Evolutionary conservation across 2,797 vertebrate genomes (phyloP).

Genomic region (Okamejei kenojei): DNA sequence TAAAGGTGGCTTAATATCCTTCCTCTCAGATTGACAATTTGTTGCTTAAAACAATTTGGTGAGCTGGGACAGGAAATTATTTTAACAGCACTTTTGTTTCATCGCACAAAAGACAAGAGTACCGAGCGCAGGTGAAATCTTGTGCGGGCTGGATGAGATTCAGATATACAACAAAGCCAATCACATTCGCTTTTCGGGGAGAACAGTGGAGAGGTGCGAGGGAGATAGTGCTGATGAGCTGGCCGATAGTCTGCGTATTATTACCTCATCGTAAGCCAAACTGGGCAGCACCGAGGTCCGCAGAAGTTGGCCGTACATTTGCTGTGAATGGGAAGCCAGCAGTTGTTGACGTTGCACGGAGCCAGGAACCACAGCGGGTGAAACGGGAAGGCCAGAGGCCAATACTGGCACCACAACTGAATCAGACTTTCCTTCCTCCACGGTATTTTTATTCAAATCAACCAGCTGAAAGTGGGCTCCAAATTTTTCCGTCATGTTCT

Average conservation of each 20-base stretch:
- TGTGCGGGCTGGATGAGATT: neutral
- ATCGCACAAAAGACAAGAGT: neutral
- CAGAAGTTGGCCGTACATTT: slow-evolving; percentile 26
- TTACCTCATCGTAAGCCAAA: slow-evolving; percentile 18
- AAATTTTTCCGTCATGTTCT: slow-evolving; percentile 29
- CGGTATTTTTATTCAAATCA: slow-evolving; percentile 31
- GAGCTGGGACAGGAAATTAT: neutral
- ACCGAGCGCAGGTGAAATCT: neutral
- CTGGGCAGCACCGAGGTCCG: slow-evolving; percentile 4
- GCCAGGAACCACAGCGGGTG: neutral
- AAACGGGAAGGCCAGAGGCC: neutral
- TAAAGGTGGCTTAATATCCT: neutral
- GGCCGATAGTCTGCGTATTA: slow-evolving; percentile 15
- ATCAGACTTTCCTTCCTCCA: neutral
- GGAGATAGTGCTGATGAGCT: neutral
- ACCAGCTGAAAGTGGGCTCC: slow-evolving; percentile 29
- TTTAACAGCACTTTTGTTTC: neutral
- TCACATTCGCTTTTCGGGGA: slow-evolving; percentile 23
- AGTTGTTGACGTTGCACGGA: slow-evolving; percentile 5
- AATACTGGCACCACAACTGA: slow-evolving; percentile 4
- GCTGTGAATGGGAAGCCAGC: slow-evolving; percentile 29
- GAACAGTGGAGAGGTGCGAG: slow-evolving; percentile 19
- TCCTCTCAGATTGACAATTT: neutral
- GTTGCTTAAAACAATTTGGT: neutral
- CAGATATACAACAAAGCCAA: neutral